Conservation (phyloP, 35 echinoderm and acorn worm species). For the Amphiura filiformis region DNA sequence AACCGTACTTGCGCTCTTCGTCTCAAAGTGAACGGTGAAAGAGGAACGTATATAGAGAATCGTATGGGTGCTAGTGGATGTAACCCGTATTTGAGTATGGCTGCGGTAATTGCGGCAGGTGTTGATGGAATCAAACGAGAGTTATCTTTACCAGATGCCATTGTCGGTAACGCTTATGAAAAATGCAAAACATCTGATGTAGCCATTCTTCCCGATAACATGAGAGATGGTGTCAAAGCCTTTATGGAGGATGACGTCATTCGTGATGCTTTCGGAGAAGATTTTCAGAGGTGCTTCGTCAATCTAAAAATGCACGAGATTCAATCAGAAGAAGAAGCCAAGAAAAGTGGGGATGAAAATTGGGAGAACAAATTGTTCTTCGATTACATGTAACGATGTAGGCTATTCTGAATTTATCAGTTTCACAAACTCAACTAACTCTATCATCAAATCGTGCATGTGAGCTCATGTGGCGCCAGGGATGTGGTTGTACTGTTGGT, state of each 20-base stretch:
- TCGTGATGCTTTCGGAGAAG: not conserved
- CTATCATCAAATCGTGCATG: too few relatives aligned
- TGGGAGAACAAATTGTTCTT: not conserved
- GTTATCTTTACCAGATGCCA: constrained; percentile 33
- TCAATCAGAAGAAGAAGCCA: not conserved
- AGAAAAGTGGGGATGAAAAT: not conserved
- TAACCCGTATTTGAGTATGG: constrained; percentile 85
- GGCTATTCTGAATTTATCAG: too few relatives aligned
- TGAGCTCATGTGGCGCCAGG: too few relatives aligned
- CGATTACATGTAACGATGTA: too few relatives aligned
- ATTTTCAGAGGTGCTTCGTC: not conserved
- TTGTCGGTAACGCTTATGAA: constrained; percentile 54
- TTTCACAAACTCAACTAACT: too few relatives aligned
- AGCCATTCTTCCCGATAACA: not conserved
- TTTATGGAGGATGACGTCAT: not conserved
- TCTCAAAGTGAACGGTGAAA: constrained; percentile 39
- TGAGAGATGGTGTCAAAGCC: not conserved
- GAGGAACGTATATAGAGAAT: constrained; percentile 74
- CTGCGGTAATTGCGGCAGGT: constrained; percentile 71
- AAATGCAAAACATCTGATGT: too few relatives aligned
- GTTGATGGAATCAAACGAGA: constrained; percentile 64
- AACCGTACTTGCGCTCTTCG: constrained; percentile 67
- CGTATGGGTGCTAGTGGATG: constrained; percentile 65
- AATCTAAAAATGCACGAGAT: not conserved
- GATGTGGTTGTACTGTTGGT: too few relatives aligned